These are phyloP conservation scores for Bradypodion ventrale DNA, from an alignment of 2,797 vertebrate genomes.

Conservation along the genomic window DNA sequence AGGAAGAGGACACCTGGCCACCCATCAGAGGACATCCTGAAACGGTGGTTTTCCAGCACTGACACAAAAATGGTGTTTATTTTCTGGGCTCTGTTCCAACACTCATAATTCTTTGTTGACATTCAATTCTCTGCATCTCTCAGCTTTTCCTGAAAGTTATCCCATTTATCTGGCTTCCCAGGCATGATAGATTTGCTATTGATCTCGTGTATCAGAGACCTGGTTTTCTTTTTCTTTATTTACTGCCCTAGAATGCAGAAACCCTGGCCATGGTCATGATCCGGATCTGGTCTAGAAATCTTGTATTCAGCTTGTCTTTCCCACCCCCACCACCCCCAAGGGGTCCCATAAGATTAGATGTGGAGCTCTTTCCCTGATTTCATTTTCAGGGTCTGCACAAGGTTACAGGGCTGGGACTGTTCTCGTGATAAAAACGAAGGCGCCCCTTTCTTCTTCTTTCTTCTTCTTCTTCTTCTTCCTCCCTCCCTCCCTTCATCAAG, in stretches of 20 bases:
- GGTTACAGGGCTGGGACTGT: neutral
- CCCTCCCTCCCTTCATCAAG: too few species aligned
- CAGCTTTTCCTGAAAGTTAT: neutral
- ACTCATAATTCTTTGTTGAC: too few species aligned
- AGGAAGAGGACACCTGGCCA: neutral
- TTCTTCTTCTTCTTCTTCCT: too few species aligned
- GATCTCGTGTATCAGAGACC: neutral
- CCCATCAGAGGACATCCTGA: neutral
- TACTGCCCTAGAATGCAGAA: neutral
- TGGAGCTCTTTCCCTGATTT: neutral
- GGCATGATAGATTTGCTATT: neutral
- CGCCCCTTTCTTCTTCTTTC: too few species aligned
- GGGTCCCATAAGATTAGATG: neutral
- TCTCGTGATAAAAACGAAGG: neutral
- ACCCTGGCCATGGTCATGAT: neutral
- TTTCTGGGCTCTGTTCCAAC: too few species aligned
- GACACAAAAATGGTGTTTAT: neutral
- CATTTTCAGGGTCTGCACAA: neutral
- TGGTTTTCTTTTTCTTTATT: neutral
- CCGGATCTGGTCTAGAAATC: neutral
- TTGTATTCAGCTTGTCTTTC: neutral
- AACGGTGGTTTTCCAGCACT: neutral
- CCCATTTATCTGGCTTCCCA: neutral
- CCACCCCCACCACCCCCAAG: too few species aligned
- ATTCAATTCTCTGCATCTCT: neutral